Conservation (phyloP, 2,797 vertebrate species). For the Acanthornis magna region DNA sequence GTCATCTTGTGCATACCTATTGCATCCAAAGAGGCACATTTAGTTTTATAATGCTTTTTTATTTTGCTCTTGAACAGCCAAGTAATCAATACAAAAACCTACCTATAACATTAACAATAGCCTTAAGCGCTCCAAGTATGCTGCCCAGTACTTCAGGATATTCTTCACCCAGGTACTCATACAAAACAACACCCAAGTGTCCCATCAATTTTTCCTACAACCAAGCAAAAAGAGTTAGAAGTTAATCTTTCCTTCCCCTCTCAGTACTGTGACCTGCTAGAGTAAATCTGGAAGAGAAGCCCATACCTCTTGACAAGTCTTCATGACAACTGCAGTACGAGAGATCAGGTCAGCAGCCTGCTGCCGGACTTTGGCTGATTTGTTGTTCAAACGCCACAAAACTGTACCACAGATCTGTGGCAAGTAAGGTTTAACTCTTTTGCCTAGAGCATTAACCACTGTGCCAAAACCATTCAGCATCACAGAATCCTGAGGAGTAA, state of each 20-base stretch:
- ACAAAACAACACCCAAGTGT: constrained; percentile 97
- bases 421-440: constrained; percentile 97
- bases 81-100: constrained; percentile 33
- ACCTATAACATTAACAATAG: constrained; percentile 99
- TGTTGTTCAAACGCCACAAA: constrained; percentile 98
- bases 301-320: constrained; percentile 96
- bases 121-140: constrained; percentile 97
- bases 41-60: neutral
- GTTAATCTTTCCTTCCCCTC: neutral
- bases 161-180: constrained; percentile 98
- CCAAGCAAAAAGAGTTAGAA: neutral
- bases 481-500: constrained; percentile 88
- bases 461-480: constrained; percentile 99
- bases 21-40: neutral
- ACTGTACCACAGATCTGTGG: constrained; percentile 99
- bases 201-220: constrained; percentile 98
- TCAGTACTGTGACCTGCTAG: neutral
- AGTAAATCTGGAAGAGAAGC: neutral
- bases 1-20: constrained; percentile 99
- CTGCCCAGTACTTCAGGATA: constrained; percentile 98
- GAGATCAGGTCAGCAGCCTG: constrained; percentile 98
- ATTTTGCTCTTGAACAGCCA: neutral
- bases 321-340: constrained; percentile 98
- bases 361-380: constrained; percentile 97
- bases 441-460: constrained; percentile 97